Percentiles rank a stretch among this genome's conserved stretches.
Evolutionary conservation across 2,113 vertebrate species (phyloP).

Genomic region (Smithornis capensis): DNA sequence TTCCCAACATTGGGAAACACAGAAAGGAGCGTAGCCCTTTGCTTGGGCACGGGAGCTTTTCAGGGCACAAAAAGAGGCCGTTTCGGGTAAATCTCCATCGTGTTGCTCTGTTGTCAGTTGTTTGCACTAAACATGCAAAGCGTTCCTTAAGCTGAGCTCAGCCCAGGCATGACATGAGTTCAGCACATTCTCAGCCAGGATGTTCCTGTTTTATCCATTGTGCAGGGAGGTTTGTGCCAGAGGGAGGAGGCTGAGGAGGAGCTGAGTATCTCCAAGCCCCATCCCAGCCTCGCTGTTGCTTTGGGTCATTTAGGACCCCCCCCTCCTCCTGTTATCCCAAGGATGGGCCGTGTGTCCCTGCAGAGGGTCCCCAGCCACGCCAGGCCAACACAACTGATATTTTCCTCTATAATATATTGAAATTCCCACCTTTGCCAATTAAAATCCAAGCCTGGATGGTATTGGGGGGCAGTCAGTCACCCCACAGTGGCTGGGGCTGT

Average conservation of each 20-base stretch:
- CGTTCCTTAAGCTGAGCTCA: not conserved
- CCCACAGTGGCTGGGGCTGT: accelerated
- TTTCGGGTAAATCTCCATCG: not conserved
- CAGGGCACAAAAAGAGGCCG: not conserved
- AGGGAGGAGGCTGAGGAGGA: not conserved
- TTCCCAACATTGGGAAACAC: not conserved
- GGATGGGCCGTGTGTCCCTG: accelerated
- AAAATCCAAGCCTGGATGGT: not conserved
- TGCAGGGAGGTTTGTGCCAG: not conserved
- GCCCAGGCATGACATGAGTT: accelerated
- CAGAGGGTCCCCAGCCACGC: not conserved
- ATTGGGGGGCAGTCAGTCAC: accelerated
- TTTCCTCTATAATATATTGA: accelerated
- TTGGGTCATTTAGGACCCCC: accelerated
- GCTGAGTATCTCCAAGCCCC: not conserved
- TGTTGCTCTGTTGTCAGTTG: accelerated
- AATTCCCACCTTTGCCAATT: accelerated
- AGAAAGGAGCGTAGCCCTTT: accelerated
- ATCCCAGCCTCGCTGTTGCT: accelerated
- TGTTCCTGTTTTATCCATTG: accelerated
- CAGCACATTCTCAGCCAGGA: not conserved
- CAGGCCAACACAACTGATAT: not conserved
- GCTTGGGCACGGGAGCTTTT: accelerated
- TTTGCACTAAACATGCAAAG: not conserved
- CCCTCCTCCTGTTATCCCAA: not conserved